A percentile compares a stretch with the other conserved stretches of the same genome.
Conservation (phyloP, 2,797 vertebrate genomes). For the Spinus pinus region DNA sequence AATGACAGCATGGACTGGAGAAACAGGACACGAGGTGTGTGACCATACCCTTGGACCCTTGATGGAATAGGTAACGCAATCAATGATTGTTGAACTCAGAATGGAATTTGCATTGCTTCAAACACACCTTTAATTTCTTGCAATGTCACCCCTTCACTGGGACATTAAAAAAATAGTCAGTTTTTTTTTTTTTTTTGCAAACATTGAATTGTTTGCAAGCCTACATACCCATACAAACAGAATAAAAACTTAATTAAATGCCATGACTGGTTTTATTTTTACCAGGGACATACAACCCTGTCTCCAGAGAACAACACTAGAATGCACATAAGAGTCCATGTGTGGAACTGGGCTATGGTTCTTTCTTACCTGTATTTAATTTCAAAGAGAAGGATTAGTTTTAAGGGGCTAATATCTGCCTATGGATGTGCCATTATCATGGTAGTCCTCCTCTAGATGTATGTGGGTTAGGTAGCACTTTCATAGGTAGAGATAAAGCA, state of each 20-base stretch:
- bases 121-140: neutral
- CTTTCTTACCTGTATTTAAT: neutral
- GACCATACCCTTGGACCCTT: fast-evolving
- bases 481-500: neutral
- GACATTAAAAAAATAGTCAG: neutral
- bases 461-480: neutral
- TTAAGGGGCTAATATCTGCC: neutral
- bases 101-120: neutral
- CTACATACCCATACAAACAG: neutral
- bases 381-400: neutral
- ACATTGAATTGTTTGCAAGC: neutral
- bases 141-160: neutral
- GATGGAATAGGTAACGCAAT: fast-evolving
- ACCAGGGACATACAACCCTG: neutral
- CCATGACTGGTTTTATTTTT: neutral
- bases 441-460: neutral
- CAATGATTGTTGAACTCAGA: neutral
- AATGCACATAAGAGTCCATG: neutral
- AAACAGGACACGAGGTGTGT: neutral
- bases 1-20: neutral
- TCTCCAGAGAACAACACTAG: neutral
- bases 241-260: neutral
- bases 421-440: neutral
- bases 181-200: neutral
- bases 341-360: neutral